phyloP scores from a whole-genome alignment of 30 jellyfish, hydroid and myxozoan genomes.

The Aurelia sp. region DNA sequence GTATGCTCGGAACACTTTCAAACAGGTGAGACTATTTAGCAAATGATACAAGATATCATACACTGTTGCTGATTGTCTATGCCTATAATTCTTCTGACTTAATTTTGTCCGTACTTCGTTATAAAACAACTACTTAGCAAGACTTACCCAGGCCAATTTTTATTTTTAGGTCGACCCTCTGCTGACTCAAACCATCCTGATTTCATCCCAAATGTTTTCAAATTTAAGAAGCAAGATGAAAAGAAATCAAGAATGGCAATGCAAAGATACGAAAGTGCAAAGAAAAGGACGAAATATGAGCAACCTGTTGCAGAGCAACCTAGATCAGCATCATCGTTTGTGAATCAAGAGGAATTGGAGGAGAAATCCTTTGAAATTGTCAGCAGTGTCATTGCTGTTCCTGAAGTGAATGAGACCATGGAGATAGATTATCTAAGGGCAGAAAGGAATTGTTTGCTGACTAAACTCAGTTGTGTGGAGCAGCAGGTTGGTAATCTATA shows the following conservation, averaged over 20 bases:
- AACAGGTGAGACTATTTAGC: slow-evolving; percentile 5
- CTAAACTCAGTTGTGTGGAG: slow-evolving; percentile 24
- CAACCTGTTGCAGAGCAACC: too few species aligned
- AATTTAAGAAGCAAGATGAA: slow-evolving; percentile 4
- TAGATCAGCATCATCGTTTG: not conserved
- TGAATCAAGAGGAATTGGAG: not conserved
- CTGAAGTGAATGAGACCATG: not conserved
- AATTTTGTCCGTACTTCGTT: too few species aligned
- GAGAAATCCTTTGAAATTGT: too few species aligned
- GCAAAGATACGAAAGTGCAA: slow-evolving; percentile 28
- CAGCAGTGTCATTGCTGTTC: too few species aligned
- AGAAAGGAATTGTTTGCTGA: not conserved
- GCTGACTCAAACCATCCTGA: slow-evolving; percentile 27
- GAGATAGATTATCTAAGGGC: not conserved
- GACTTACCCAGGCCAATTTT: too few species aligned
- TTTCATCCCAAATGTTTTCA: slow-evolving; percentile 13
- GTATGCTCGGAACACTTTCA: slow-evolving; percentile 35
- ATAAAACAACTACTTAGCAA: too few species aligned
- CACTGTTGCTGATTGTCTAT: too few species aligned
- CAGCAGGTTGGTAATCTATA: slow-evolving; percentile 24
- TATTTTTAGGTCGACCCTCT: slow-evolving; percentile 40
- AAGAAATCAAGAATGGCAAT: not conserved
- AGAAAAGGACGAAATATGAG: slow-evolving; percentile 18
- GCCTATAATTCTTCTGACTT: too few species aligned
- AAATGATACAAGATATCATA: too few species aligned